These are phyloP conservation scores for Macropis europaea DNA, from an alignment of 2,888 invertebrate species.

Conservation along the genomic window DNA sequence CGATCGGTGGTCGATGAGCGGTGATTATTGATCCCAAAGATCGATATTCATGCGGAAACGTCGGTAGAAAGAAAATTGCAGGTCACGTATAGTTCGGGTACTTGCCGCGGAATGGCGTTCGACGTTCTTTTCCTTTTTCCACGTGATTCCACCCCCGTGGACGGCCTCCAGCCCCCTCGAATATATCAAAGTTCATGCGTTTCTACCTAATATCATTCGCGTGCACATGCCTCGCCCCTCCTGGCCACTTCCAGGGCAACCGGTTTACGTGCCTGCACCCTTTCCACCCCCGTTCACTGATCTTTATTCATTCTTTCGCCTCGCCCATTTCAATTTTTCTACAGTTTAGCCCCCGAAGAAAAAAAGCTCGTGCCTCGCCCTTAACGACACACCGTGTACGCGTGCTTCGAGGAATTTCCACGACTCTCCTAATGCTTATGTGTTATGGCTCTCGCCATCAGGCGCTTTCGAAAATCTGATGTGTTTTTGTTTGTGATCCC, in stretches of 20 bases:
- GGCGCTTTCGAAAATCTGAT: conserved; percentile 12
- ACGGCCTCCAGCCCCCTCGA: conserved; percentile 56
- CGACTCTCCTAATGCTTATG: conserved; percentile 36
- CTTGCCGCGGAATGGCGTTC: conserved; percentile 77
- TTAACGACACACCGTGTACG: conserved; percentile 51
- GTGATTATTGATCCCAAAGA: conserved; percentile 19
- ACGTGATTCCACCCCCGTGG: conserved; percentile 35
- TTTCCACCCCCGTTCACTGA: conserved; percentile 53
- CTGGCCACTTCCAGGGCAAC: conserved; percentile 47
- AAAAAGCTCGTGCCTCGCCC: conserved; percentile 53
- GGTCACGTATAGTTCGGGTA: conserved; percentile 79
- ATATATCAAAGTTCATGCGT: conserved; percentile 80
- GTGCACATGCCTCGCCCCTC: conserved; percentile 59
- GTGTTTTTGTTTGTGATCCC: too few species aligned
- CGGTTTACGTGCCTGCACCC: conserved; percentile 66
- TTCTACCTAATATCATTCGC: conserved; percentile 78
- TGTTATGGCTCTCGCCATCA: conserved; percentile 25
- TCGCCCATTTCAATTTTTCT: conserved; percentile 78
- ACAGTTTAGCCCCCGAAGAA: conserved; percentile 74
- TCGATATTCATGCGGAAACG: conserved; percentile 57
- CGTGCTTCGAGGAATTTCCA: conserved; percentile 51
- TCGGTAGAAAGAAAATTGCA: conserved; percentile 74
- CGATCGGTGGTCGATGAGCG: neutral
- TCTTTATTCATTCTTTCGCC: conserved; percentile 78
- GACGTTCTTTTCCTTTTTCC: conserved; percentile 31